These are phyloP conservation scores for Pterocles orientalis DNA, from an alignment of 2,113 vertebrate species.

Conservation along the genomic window DNA sequence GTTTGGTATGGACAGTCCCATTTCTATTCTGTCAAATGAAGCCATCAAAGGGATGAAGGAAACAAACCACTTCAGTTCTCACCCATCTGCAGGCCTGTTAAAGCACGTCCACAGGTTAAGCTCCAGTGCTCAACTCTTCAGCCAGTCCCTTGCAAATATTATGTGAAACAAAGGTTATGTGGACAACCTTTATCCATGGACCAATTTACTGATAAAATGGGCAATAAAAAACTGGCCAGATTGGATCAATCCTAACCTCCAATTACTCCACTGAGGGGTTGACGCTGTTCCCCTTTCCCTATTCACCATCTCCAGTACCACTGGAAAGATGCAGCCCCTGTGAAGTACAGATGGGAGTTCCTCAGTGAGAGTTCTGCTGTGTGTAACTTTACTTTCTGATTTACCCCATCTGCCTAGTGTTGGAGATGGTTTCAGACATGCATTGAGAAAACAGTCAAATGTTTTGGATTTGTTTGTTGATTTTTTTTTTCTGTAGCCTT, in stretches of 20 bases:
- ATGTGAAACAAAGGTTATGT: neutral
- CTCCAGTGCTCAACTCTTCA: neutral
- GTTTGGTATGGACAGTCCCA: neutral
- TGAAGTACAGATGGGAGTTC: neutral
- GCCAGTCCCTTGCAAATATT: neutral
- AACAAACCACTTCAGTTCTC: neutral
- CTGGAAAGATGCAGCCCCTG: neutral
- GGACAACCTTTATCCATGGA: neutral
- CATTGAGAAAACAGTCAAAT: neutral
- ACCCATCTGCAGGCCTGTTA: neutral
- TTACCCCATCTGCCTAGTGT: neutral
- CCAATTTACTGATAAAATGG: neutral
- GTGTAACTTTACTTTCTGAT: neutral
- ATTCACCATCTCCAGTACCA: neutral
- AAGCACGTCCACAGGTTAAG: neutral
- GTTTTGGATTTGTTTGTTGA: no score
- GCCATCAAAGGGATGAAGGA: neutral
- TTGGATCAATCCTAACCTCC: neutral
- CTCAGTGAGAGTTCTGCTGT: neutral
- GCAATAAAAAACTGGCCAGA: neutral
- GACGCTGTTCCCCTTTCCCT: neutral
- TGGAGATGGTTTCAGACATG: neutral
- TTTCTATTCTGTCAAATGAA: neutral
- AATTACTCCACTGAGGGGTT: neutral
- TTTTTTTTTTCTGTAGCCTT: neutral